These are phyloP conservation scores for Anoura caudifer DNA, from an alignment of 2,113 vertebrate genomes.

Conservation along the genomic window DNA sequence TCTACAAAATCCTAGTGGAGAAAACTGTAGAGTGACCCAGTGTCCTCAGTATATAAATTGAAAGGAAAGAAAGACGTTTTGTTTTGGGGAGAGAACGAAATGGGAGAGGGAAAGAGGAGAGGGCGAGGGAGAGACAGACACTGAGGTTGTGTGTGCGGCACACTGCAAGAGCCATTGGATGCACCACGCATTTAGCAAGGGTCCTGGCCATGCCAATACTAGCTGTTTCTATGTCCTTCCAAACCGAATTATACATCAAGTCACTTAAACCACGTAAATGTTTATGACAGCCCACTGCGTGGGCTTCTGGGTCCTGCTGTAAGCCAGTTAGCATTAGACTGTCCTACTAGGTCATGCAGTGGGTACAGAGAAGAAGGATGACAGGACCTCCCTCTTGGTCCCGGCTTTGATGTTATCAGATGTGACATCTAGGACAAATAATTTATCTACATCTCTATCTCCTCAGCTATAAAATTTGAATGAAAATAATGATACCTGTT, in stretches of 20 bases:
- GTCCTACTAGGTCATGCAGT: background rate
- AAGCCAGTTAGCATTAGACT: background rate
- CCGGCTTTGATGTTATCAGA: slow-evolving; percentile 3
- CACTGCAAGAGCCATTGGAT: background rate
- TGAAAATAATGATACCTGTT: background rate
- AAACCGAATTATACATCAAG: background rate
- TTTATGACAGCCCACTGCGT: background rate
- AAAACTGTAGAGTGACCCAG: background rate
- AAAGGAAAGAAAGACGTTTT: slow-evolving; percentile 4
- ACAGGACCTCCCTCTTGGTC: background rate
- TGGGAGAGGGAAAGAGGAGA: background rate
- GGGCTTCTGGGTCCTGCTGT: background rate
- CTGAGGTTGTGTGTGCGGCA: background rate
- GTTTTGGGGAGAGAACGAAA: background rate
- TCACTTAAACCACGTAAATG: background rate
- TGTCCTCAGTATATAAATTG: background rate
- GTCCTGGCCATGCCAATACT: background rate
- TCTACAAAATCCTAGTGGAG: background rate
- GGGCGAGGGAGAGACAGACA: background rate
- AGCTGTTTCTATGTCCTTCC: background rate
- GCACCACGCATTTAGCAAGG: background rate
- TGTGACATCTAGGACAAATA: background rate
- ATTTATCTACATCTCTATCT: background rate
- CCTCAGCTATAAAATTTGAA: background rate
- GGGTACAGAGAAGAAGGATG: background rate